A percentile compares a stretch with the other conserved stretches of the same genome.
Conservation (phyloP, 2,888 invertebrate species). For the Drosophila borborema region DNA sequence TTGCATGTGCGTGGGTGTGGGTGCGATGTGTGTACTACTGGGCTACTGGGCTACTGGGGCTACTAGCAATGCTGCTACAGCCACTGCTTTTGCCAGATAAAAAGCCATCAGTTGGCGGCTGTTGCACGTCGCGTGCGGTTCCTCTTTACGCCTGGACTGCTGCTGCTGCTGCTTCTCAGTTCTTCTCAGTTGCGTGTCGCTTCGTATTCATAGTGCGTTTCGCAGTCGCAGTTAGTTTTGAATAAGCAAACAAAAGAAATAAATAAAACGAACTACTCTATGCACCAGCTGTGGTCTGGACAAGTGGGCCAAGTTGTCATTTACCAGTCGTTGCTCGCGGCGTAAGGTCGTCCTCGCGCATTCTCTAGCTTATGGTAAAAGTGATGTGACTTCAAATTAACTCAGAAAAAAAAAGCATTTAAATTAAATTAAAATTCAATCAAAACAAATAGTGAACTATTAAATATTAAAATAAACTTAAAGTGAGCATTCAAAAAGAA, state of each 20-base stretch:
- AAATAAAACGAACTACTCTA: conserved; percentile 23
- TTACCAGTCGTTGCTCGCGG: conserved; percentile 57
- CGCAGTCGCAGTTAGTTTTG: conserved; percentile 38
- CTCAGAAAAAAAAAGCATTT: background rate
- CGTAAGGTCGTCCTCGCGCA: conserved; percentile 53
- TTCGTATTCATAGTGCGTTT: conserved; percentile 54
- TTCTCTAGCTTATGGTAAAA: conserved; percentile 1
- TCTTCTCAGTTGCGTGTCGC: conserved; percentile 13
- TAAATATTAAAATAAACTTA: background rate
- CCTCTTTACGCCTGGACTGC: conserved; percentile 37
- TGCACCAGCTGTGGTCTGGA: conserved; percentile 35
- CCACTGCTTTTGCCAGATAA: conserved; percentile 61
- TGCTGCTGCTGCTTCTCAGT: conserved; percentile 8
- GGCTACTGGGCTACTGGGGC: background rate
- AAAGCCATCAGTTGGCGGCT: conserved; percentile 77
- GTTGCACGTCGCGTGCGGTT: conserved; percentile 80
- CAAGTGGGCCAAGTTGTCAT: conserved; percentile 52
- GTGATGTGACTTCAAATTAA: background rate
- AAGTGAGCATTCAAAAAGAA: background rate
- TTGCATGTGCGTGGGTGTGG: conserved; percentile 43
- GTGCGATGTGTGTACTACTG: conserved; percentile 43
- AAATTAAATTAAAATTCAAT: background rate
- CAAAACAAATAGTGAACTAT: background rate
- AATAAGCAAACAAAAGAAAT: conserved; percentile 36
- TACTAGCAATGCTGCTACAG: conserved; percentile 11